phyloP scores from a whole-genome alignment of 2,113 vertebrate species.

The Centropus bengalensis region DNA sequence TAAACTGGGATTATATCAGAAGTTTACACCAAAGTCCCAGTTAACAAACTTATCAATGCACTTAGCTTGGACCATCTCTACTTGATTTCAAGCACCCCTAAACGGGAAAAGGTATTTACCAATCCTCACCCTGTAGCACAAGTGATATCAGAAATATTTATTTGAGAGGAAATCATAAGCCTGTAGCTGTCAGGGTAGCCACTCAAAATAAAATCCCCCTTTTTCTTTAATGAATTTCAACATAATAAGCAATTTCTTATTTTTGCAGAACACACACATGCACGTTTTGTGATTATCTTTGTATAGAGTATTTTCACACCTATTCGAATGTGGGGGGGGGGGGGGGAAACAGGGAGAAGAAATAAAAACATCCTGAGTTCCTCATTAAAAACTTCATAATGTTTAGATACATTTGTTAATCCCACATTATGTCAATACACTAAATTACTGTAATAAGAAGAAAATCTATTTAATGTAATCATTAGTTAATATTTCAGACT shows the following conservation, averaged over 20 bases:
- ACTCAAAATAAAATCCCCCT: background rate
- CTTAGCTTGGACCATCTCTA: background rate
- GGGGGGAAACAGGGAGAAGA: rapidly evolving
- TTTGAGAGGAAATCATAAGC: background rate
- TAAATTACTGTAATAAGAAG: background rate
- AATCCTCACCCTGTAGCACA: background rate
- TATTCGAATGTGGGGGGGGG: background rate
- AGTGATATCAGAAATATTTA: background rate
- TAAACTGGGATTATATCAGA: background rate
- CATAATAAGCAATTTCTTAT: background rate
- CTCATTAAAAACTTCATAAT: background rate
- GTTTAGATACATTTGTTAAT: background rate
- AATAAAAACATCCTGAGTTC: background rate
- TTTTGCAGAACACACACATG: rapidly evolving
- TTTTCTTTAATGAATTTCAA: background rate
- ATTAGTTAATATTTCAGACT: background rate
- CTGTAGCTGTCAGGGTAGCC: too few species aligned
- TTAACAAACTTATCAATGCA: background rate
- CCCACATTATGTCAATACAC: background rate
- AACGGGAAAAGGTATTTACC: background rate
- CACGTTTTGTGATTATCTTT: background rate
- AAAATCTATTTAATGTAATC: background rate
- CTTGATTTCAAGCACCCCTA: background rate
- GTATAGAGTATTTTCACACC: rapidly evolving
- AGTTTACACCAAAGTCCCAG: background rate